Percentiles rank a stretch among this genome's conserved stretches.
These are phyloP conservation scores for Thaumatotibia leucotreta DNA, from an alignment of 1,140 invertebrate species.

Conservation along the genomic window DNA sequence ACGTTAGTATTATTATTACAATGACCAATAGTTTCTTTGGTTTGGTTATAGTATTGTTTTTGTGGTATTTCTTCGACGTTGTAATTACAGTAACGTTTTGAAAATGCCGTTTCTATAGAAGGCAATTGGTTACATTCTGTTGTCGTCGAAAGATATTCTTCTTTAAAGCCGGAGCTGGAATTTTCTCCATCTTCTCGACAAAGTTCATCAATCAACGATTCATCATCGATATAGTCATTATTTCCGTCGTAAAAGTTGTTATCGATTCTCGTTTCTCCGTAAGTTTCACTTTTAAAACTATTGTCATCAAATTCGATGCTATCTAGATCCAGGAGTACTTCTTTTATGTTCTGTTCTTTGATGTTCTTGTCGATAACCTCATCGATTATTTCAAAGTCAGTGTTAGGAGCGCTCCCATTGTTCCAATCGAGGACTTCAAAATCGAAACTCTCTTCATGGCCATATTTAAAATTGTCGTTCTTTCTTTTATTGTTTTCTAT, in stretches of 20 bases:
- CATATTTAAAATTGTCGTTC: constrained; percentile 56
- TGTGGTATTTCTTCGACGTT: constrained; percentile 43
- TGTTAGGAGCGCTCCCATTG: constrained; percentile 29
- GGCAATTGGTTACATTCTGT: constrained; percentile 59
- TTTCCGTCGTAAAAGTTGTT: constrained; percentile 36
- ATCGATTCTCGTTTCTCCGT: constrained; percentile 36
- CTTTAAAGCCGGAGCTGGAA: constrained; percentile 50
- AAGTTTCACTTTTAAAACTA: constrained; percentile 45
- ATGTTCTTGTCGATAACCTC: constrained; percentile 58
- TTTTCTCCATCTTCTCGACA: constrained; percentile 63
- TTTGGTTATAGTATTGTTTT: constrained; percentile 31
- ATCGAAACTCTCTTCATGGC: constrained; percentile 63
- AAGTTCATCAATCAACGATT: constrained; percentile 62
- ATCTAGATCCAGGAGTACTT: constrained; percentile 64
- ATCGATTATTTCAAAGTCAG: constrained; percentile 60
- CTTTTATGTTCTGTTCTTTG: constrained; percentile 65
- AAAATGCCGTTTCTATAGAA: constrained; percentile 72
- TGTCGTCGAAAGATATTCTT: constrained; percentile 48
- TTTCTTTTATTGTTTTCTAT: constrained; percentile 49
- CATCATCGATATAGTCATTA: constrained; percentile 67
- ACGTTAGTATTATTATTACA: constrained; percentile 30
- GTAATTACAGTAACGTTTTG: constrained; percentile 65
- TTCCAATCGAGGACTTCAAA: constrained; percentile 62
- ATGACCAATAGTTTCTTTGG: constrained; percentile 25
- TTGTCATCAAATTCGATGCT: constrained; percentile 62